Conservation (phyloP, 2,113 vertebrate genomes). For the Phodopus roborovskii region DNA sequence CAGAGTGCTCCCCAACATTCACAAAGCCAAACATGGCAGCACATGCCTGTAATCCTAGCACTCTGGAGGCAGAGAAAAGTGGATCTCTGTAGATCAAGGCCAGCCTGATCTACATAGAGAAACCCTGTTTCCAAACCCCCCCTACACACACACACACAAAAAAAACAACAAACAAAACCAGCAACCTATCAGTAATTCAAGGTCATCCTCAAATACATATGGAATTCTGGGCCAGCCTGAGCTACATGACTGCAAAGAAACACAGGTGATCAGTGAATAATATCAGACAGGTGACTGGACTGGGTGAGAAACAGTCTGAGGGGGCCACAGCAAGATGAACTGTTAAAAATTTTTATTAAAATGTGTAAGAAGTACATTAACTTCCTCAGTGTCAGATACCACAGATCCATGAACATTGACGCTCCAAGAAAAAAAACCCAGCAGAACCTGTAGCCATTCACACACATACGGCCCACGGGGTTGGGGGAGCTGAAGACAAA, state of each 20-base stretch:
- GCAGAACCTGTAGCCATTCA: constrained; percentile 23
- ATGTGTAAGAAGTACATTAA: constrained; percentile 88
- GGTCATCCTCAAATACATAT: neutral
- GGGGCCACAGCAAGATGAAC: constrained; percentile 46
- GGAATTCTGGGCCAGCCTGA: neutral
- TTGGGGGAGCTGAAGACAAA: constrained; percentile 43
- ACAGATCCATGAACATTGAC: constrained; percentile 77
- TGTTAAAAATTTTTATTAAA: constrained; percentile 92
- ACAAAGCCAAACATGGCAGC: neutral
- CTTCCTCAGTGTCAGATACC: constrained; percentile 83
- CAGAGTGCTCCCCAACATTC: neutral
- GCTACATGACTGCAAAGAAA: neutral
- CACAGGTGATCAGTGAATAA: neutral
- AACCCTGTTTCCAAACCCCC: neutral
- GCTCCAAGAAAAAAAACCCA: constrained; percentile 71
- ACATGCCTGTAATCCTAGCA: no score
- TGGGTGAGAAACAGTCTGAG: neutral
- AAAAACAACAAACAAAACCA: neutral
- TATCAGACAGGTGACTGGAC: neutral
- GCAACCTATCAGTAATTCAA: neutral
- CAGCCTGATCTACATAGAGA: neutral
- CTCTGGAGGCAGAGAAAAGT: neutral
- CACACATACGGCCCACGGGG: constrained; percentile 51
- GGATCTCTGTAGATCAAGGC: neutral
- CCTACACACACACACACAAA: no score